Conservation (phyloP, 2,888 invertebrate genomes). For the Petrophora chlorosata region DNA sequence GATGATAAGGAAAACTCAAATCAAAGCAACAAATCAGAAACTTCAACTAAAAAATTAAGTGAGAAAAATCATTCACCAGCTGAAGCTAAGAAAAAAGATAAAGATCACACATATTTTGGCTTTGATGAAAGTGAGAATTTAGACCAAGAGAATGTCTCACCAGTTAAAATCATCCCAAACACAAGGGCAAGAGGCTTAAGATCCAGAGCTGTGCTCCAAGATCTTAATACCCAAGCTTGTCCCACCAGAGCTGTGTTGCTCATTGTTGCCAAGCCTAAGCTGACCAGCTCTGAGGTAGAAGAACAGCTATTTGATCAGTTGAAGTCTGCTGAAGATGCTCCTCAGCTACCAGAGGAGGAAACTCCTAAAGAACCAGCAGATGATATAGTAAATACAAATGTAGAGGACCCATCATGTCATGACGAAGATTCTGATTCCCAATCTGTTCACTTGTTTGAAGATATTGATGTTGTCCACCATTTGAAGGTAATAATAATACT, state of each 20-base stretch:
- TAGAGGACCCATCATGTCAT: constrained; percentile 37
- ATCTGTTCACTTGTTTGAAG: constrained; percentile 76
- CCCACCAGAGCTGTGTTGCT: constrained; percentile 59
- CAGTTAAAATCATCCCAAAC: constrained; percentile 50
- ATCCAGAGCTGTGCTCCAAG: constrained; percentile 58
- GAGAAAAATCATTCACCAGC: no score
- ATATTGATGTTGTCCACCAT: constrained; percentile 72
- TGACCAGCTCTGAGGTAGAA: constrained; percentile 52
- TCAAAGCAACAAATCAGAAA: constrained; percentile 28
- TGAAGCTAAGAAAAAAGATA: constrained; percentile 47
- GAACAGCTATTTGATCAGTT: constrained; percentile 58
- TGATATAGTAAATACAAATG: constrained; percentile 41
- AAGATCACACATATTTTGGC: constrained; percentile 68
- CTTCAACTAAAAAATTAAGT: no score
- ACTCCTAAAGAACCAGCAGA: constrained; percentile 17
- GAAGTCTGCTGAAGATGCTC: constrained; percentile 61
- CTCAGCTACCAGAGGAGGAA: constrained; percentile 51
- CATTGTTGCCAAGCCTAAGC: constrained; percentile 54
- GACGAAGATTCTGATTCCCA: constrained; percentile 49
- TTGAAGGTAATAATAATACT: constrained; percentile 59
- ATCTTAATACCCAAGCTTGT: constrained; percentile 56
- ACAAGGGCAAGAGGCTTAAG: constrained; percentile 48
- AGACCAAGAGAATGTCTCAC: constrained; percentile 71
- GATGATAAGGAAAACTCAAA: constrained; percentile 42
- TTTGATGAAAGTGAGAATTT: constrained; percentile 71